These are phyloP conservation scores for Mobula hypostoma DNA, from an alignment of 2,113 vertebrate genomes.

Conservation along the genomic window DNA sequence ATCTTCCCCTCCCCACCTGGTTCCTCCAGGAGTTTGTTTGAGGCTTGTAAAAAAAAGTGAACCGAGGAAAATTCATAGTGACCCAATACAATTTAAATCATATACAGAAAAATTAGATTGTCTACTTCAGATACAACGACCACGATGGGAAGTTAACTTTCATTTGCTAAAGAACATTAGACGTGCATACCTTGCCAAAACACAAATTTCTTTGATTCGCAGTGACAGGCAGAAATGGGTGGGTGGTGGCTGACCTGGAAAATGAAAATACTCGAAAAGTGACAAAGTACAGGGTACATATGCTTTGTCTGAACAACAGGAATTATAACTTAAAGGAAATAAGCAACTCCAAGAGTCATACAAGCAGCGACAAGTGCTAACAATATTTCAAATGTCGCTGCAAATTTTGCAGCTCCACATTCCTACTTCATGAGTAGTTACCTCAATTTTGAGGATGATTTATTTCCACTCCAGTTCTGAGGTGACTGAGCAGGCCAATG, in stretches of 20 bases:
- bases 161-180: background rate
- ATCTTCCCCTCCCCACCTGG: too few species aligned
- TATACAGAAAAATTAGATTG: background rate
- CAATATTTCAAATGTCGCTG: background rate
- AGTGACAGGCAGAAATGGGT: slow-evolving; percentile 95
- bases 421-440: background rate
- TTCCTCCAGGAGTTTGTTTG: too few species aligned
- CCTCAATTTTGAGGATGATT: too few species aligned
- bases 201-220: slow-evolving; percentile 98
- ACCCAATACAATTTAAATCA: background rate
- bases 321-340: background rate
- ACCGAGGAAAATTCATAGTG: background rate
- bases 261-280: slow-evolving; percentile 42
- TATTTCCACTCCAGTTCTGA: too few species aligned
- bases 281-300: background rate
- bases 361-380: background rate
- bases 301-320: background rate
- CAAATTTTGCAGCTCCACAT: background rate
- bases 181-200: slow-evolving; percentile 89
- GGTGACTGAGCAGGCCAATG: too few species aligned
- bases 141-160: background rate
- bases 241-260: slow-evolving; percentile 97
- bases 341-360: background rate
- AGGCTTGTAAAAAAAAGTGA: background rate
- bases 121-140: background rate